Evolutionary conservation across 2,113 vertebrate species (phyloP).

Genomic region (Marmota flaviventris): DNA sequence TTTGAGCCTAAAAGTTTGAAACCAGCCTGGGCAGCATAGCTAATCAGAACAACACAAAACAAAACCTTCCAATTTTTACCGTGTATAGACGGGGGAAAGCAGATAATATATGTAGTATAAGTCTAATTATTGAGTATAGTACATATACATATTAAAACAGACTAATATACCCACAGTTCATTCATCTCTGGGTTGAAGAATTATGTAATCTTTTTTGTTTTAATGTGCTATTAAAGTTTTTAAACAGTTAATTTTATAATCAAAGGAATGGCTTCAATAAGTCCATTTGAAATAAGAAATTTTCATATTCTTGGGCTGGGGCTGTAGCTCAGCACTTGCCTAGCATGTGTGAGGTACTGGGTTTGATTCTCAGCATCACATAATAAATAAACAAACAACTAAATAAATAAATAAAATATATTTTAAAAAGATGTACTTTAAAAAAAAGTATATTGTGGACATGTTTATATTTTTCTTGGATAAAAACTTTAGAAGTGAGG

Average conservation of each 20-base stretch:
- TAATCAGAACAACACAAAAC: no score
- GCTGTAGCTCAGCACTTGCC: no score
- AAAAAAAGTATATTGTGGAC: background rate
- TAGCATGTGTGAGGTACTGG: no score
- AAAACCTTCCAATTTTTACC: background rate
- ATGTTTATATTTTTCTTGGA: conserved; percentile 10
- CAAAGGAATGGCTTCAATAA: background rate
- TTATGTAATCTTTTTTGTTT: background rate
- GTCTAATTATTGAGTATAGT: background rate
- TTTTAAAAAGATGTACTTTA: background rate
- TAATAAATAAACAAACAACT: no score
- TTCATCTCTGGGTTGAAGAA: conserved; percentile 1
- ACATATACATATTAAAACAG: background rate
- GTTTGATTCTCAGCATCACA: no score
- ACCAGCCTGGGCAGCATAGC: background rate
- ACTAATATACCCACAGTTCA: background rate
- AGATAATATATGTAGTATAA: background rate
- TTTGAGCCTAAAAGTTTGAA: background rate
- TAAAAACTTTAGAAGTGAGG: background rate
- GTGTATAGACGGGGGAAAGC: background rate
- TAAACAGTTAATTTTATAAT: background rate
- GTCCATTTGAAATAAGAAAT: background rate
- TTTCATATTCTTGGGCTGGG: background rate
- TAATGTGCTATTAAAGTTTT: conserved; percentile 28
- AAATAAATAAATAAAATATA: no score